A percentile compares a stretch with the other conserved stretches of the same genome.
These are phyloP conservation scores for Acanthurus tractus DNA, from an alignment of 2,797 vertebrate species.

Conservation along the genomic window DNA sequence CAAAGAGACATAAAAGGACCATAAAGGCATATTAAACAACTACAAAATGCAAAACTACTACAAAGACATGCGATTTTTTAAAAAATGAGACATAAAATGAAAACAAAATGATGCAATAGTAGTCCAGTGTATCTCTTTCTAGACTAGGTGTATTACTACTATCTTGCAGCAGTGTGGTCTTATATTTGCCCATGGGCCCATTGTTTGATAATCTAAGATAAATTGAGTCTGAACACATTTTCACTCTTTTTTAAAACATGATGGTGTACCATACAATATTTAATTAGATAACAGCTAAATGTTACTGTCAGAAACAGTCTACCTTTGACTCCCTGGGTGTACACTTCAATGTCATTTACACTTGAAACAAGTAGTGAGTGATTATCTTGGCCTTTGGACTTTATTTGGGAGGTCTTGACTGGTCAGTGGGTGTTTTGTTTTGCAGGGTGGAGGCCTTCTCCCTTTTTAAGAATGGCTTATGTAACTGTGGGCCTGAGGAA, in stretches of 20 bases:
- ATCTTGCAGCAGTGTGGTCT: no score
- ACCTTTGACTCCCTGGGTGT: not conserved
- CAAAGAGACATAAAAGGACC: not conserved
- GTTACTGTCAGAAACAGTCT: not conserved
- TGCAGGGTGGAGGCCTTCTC: conserved; percentile 67
- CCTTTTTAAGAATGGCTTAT: conserved; percentile 63
- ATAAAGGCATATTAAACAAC: not conserved
- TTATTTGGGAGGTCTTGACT: conserved; percentile 14
- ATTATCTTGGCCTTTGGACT: conserved; percentile 39
- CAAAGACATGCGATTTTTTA: no score
- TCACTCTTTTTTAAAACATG: not conserved
- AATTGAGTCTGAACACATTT: not conserved
- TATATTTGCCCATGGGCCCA: no score
- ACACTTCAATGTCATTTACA: not conserved
- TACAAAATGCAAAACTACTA: no score
- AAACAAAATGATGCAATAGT: no score
- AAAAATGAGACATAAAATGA: no score
- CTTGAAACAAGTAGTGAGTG: not conserved
- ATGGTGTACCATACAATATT: no score
- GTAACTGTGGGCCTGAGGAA: conserved; percentile 62
- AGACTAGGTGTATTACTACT: no score
- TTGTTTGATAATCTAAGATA: not conserved
- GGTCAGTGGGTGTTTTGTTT: conserved; percentile 57
- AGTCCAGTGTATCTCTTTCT: no score
- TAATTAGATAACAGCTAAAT: no score